A percentile compares a stretch with the other conserved stretches of the same genome.
These are phyloP conservation scores for Struthio camelus DNA, from an alignment of 2,113 vertebrate species.

Conservation along the genomic window DNA sequence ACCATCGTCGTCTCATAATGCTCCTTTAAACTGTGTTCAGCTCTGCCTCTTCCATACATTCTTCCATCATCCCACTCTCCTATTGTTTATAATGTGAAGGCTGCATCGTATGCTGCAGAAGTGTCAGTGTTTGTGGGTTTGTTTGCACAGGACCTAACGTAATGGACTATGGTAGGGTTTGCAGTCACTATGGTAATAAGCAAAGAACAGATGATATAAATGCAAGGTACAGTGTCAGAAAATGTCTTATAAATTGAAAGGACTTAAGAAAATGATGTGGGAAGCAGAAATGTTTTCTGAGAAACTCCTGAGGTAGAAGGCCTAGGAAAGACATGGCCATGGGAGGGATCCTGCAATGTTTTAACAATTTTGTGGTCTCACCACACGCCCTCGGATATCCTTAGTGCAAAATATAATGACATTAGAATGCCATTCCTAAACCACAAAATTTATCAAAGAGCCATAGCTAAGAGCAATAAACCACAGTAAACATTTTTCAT, in stretches of 20 bases:
- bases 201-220: background rate
- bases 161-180: background rate
- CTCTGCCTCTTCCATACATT: background rate
- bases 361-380: background rate
- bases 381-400: background rate
- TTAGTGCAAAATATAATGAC: background rate
- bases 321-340: background rate
- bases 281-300: background rate
- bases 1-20: background rate
- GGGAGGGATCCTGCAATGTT: background rate
- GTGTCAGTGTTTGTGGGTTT: background rate
- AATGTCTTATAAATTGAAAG: background rate
- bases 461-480: background rate
- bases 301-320: background rate
- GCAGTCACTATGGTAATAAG: background rate
- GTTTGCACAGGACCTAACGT: background rate
- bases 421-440: background rate
- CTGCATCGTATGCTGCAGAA: background rate
- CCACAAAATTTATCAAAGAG: background rate
- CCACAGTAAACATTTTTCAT: background rate
- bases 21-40: background rate
- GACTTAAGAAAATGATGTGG: background rate
- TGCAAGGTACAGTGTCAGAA: background rate
- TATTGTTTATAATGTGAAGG: background rate
- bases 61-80: background rate